Conservation (phyloP, 2,888 invertebrate genomes). For the Nowickia ferox region DNA sequence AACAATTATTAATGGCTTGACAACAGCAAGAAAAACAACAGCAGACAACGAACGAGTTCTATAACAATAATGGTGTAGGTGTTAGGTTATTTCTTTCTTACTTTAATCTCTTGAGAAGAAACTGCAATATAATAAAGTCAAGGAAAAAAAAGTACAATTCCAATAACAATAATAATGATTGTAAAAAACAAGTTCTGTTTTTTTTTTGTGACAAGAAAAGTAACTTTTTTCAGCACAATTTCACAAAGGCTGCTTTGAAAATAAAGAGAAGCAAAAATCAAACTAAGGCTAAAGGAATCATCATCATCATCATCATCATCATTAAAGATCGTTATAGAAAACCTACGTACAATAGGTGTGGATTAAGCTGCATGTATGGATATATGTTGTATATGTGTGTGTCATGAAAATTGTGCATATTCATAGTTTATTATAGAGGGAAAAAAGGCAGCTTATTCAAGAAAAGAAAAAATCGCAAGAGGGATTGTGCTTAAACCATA, state of each 20-base stretch:
- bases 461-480: conserved; percentile 12
- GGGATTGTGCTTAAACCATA: neutral
- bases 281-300: conserved; percentile 18
- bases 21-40: neutral
- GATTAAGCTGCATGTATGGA: neutral
- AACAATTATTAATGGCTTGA: conserved; percentile 37
- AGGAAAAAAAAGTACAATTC: neutral
- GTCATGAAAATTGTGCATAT: conserved; percentile 31
- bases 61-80: conserved; percentile 4
- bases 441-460: conserved; percentile 11
- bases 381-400: neutral
- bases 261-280: neutral
- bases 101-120: neutral
- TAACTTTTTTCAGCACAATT: neutral
- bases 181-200: conserved; percentile 20
- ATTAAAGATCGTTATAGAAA: neutral
- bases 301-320: conserved; percentile 2
- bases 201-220: conserved; percentile 1
- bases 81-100: conserved; percentile 8
- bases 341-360: conserved; percentile 35
- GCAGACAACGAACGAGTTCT: conserved; percentile 9
- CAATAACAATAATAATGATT: neutral
- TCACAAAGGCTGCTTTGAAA: neutral
- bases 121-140: conserved; percentile 6
- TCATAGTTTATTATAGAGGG: conserved; percentile 18